These are phyloP conservation scores for Galerucella nymphaeae DNA, from an alignment of 2,888 invertebrate genomes.

Conservation along the genomic window DNA sequence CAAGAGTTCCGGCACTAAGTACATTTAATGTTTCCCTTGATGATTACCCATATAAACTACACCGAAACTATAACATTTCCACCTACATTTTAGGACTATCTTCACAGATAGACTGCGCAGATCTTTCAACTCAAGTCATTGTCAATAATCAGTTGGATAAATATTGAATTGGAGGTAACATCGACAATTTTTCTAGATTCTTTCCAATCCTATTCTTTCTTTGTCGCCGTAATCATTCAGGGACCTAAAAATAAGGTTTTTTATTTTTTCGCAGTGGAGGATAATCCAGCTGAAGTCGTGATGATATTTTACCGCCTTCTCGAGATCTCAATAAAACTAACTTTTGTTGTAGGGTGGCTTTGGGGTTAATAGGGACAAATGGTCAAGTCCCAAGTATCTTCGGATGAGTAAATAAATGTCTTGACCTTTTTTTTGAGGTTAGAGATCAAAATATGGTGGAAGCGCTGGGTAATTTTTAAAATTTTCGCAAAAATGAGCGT, in stretches of 20 bases:
- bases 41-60: not conserved
- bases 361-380: not conserved
- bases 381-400: not conserved
- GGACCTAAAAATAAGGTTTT: conserved; percentile 9
- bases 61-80: too few relatives aligned
- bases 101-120: too few relatives aligned
- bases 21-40: not conserved
- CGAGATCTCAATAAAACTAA: not conserved
- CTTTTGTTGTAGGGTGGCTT: not conserved
- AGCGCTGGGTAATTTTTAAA: too few relatives aligned
- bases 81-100: too few relatives aligned
- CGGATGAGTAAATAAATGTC: too few relatives aligned
- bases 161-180: conserved; percentile 9
- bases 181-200: conserved; percentile 5
- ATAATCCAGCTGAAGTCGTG: not conserved
- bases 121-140: not conserved
- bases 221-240: not conserved
- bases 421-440: too few relatives aligned
- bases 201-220: conserved; percentile 6
- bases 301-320: conserved; percentile 3
- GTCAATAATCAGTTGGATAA: conserved; percentile 5
- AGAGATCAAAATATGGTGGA: too few relatives aligned
- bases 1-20: not conserved
- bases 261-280: not conserved
- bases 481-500: too few relatives aligned